A percentile compares a stretch with the other conserved stretches of the same genome.
Evolutionary conservation across 2,888 invertebrate species (phyloP).

Genomic region (Tachina lurida): DNA sequence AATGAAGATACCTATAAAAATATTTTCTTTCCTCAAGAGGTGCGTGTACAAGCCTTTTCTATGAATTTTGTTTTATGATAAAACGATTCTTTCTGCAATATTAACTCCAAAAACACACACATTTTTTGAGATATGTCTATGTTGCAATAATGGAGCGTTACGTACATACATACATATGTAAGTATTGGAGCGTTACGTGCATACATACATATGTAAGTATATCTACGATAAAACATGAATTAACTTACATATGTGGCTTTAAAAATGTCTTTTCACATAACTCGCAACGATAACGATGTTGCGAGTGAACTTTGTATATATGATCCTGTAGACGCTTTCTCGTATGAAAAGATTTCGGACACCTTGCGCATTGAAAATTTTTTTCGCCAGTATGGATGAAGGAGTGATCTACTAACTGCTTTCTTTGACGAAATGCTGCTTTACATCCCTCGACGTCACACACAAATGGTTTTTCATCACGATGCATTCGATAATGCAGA

Average conservation of each 20-base stretch:
- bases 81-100: not conserved
- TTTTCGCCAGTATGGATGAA: slow-evolving; percentile 67
- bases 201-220: not conserved
- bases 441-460: slow-evolving; percentile 66
- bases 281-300: slow-evolving; percentile 67
- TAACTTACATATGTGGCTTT: slow-evolving; percentile 70
- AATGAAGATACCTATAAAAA: too few relatives aligned
- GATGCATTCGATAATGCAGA: slow-evolving; percentile 70
- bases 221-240: too few relatives aligned
- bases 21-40: too few relatives aligned
- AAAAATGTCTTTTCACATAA: slow-evolving; percentile 65
- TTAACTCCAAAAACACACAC: too few relatives aligned
- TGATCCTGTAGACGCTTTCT: slow-evolving; percentile 70
- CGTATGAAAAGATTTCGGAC: slow-evolving; percentile 67
- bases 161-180: too few relatives aligned
- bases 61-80: not conserved
- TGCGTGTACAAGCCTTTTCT: too few relatives aligned
- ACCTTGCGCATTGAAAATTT: slow-evolving; percentile 63
- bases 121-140: too few relatives aligned
- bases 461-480: slow-evolving; percentile 69
- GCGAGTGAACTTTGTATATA: slow-evolving; percentile 68
- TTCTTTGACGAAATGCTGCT: slow-evolving; percentile 70
- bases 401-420: slow-evolving; percentile 69
- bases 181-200: too few relatives aligned
- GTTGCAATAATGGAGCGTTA: too few relatives aligned